Percentiles rank a stretch among this genome's conserved stretches.
Evolutionary conservation across 2,113 vertebrate genomes (phyloP).

Genomic region (Xyliphius kryptos): DNA sequence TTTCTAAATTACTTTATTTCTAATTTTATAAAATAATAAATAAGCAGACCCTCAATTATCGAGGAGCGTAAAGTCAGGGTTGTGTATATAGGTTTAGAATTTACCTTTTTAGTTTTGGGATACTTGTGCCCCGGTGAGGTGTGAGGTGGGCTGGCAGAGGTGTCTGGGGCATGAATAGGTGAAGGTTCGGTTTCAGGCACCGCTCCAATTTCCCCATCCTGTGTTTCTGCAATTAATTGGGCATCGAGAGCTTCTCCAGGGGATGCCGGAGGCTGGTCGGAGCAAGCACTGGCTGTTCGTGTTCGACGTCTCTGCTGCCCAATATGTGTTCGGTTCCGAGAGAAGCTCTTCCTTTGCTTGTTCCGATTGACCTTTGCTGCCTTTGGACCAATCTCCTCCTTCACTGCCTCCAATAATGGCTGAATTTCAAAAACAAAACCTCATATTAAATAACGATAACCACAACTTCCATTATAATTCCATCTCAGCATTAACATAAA

Average conservation of each 20-base stretch:
- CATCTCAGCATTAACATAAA: too few relatives aligned
- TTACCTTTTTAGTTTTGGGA: constrained; percentile 99
- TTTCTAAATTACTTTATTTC: too few relatives aligned
- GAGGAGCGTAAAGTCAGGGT: too few relatives aligned
- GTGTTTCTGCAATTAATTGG: constrained; percentile 63
- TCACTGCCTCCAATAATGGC: constrained; percentile 80
- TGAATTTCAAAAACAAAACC: too few relatives aligned
- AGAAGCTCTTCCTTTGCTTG: constrained; percentile 94
- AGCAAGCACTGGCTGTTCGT: constrained; percentile 90
- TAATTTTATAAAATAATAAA: too few relatives aligned
- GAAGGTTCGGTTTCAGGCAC: constrained; percentile 73
- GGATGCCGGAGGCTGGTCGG: constrained; percentile 82
- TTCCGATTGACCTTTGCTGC: constrained; percentile 84
- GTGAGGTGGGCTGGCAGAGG: constrained; percentile 66
- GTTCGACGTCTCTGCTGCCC: constrained; percentile 93
- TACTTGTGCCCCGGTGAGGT: constrained; percentile 82
- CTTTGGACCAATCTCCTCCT: constrained; percentile 85
- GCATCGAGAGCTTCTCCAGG: constrained; percentile 72
- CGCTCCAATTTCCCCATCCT: constrained; percentile 68
- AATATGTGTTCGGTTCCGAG: constrained; percentile 91
- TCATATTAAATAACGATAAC: too few relatives aligned
- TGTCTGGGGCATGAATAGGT: constrained; percentile 52
- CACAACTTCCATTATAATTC: too few relatives aligned
- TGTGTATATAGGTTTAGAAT: too few relatives aligned
- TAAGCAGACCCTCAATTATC: too few relatives aligned